These are phyloP conservation scores for Agonopterix arenella DNA, from an alignment of 2,888 invertebrate species.

Conservation along the genomic window DNA sequence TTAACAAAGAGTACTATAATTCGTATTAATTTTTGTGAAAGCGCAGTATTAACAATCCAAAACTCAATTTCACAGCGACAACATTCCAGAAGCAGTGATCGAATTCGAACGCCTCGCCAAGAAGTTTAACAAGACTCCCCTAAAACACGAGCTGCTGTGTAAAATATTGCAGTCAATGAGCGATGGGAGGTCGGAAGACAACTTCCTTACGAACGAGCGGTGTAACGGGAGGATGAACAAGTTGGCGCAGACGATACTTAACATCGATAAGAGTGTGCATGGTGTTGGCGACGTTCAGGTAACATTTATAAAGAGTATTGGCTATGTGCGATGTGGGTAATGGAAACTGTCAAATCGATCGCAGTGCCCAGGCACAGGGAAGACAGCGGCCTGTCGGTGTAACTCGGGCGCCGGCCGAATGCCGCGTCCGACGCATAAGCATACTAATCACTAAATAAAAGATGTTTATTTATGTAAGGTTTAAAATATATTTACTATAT, in stretches of 20 bases:
- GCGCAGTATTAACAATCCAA: no score
- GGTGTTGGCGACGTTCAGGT: constrained; percentile 61
- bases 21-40: no score
- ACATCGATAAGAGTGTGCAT: constrained; percentile 47
- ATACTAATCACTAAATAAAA: no score
- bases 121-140: constrained; percentile 78
- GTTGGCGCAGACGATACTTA: constrained; percentile 42
- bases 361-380: no score
- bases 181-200: constrained; percentile 49
- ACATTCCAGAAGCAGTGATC: constrained; percentile 70
- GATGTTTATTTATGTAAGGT: no score
- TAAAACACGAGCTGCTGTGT: constrained; percentile 79
- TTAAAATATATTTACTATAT: no score
- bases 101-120: constrained; percentile 67
- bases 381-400: no score
- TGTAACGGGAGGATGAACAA: constrained; percentile 37
- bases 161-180: constrained; percentile 42
- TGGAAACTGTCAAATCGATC: no score
- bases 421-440: no score
- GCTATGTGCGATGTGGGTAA: no score
- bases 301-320: neutral
- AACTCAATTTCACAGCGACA: constrained; percentile 35
- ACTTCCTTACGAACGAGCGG: constrained; percentile 43
- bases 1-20: no score
- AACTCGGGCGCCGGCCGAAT: no score